Conservation (phyloP, 2,797 vertebrate species). For the Avahi laniger region DNA sequence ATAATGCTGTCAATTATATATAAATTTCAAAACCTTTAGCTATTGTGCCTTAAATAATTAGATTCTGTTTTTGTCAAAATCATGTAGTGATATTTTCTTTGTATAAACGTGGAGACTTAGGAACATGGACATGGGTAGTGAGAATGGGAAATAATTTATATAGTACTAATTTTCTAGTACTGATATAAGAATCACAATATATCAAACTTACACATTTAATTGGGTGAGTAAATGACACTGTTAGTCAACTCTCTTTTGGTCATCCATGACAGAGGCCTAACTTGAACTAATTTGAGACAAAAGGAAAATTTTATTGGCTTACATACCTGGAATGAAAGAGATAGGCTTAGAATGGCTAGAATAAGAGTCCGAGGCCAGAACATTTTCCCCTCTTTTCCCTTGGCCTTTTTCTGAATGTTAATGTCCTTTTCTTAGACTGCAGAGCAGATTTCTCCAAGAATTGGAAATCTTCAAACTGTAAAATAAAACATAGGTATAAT, state of each 20-base stretch:
- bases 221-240: neutral
- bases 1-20: constrained; percentile 23
- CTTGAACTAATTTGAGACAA: neutral
- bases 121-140: neutral
- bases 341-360: neutral
- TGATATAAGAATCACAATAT: neutral
- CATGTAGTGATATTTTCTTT: constrained; percentile 4
- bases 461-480: neutral
- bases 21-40: constrained; percentile 27
- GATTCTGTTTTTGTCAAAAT: constrained; percentile 46
- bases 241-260: neutral
- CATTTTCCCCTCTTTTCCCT: neutral
- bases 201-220: neutral
- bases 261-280: neutral
- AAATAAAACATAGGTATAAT: neutral
- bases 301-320: neutral
- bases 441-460: neutral
- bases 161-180: neutral
- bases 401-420: neutral
- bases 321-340: neutral
- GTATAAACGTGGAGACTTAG: neutral
- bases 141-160: constrained; percentile 10
- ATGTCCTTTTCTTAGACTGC: neutral
- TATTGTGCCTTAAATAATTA: constrained; percentile 47
- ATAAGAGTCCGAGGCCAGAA: neutral